Percentiles rank a stretch among this genome's conserved stretches.
Conservation (phyloP, 2,888 invertebrate genomes). For the Pycnomerus fuliginosus region DNA sequence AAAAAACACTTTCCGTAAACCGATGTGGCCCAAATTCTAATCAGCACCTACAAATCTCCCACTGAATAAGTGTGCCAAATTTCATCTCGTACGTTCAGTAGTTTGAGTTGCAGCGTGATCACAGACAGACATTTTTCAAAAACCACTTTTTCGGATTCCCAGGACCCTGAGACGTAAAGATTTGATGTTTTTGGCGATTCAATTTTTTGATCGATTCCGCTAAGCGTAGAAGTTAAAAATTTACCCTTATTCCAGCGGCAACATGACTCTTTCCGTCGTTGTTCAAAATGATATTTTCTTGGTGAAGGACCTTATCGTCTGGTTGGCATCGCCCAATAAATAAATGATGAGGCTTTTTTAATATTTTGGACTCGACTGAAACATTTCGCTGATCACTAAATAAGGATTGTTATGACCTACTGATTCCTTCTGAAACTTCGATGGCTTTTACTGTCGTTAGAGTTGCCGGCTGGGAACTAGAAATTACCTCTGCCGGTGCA, state of each 20-base stretch:
- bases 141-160: no score
- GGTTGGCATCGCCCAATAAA: slow-evolving; percentile 47
- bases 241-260: slow-evolving; percentile 45
- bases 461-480: slow-evolving; percentile 6
- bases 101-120: no score
- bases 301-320: slow-evolving; percentile 43
- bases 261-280: slow-evolving; percentile 52
- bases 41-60: no score
- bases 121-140: no score
- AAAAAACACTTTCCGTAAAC: no score
- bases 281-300: slow-evolving; percentile 50
- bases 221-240: no score
- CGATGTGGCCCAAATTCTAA: no score
- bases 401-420: slow-evolving; percentile 11
- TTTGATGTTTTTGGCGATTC: no score
- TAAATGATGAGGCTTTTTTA: slow-evolving; percentile 45
- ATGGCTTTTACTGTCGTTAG: slow-evolving; percentile 10
- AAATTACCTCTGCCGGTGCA: slow-evolving; percentile 10
- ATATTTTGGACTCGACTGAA: slow-evolving; percentile 44
- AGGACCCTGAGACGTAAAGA: no score
- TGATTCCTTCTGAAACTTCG: slow-evolving; percentile 8
- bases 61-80: no score
- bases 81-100: no score
- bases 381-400: slow-evolving; percentile 17
- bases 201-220: no score